These are phyloP conservation scores for Scaptomyza montana DNA, from an alignment of 1,140 invertebrate species.

Conservation along the genomic window DNA sequence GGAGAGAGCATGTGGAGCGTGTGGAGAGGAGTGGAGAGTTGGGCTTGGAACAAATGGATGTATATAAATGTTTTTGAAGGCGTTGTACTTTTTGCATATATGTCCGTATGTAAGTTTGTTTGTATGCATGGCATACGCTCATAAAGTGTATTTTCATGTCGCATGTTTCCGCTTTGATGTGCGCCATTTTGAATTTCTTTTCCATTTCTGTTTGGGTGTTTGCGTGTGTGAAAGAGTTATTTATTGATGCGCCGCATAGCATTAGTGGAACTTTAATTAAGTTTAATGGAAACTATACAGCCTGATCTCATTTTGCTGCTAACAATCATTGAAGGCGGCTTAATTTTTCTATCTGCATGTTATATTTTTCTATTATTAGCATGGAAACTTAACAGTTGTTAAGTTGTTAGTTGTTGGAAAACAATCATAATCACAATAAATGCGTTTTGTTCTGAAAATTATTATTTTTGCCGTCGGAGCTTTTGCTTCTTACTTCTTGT, in stretches of 20 bases:
- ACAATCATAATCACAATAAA: too few relatives aligned
- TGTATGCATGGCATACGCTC: conserved; percentile 48
- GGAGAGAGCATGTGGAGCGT: too few relatives aligned
- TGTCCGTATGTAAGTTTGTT: too few relatives aligned
- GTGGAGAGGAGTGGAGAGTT: neutral
- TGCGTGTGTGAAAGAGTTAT: conserved; percentile 48
- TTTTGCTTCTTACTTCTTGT: neutral
- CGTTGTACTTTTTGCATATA: conserved; percentile 46
- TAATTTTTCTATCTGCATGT: neutral
- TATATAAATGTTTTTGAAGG: conserved; percentile 38
- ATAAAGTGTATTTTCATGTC: conserved; percentile 71
- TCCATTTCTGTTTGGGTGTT: too few relatives aligned
- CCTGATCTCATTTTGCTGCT: neutral
- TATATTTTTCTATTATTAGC: neutral
- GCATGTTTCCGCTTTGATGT: conserved; percentile 66
- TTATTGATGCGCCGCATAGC: conserved; percentile 45
- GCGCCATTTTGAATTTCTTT: conserved; percentile 72
- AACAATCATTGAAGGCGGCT: too few relatives aligned
- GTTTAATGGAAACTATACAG: conserved; percentile 44
- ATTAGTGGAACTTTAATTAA: conserved; percentile 45
- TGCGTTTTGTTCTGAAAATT: neutral
- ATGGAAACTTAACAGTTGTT: neutral
- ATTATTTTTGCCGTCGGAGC: neutral
- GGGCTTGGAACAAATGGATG: neutral
- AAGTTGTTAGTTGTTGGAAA: neutral